A percentile compares a stretch with the other conserved stretches of the same genome.
Conservation (phyloP, 2,888 invertebrate genomes). For the Brenthis hecate region DNA sequence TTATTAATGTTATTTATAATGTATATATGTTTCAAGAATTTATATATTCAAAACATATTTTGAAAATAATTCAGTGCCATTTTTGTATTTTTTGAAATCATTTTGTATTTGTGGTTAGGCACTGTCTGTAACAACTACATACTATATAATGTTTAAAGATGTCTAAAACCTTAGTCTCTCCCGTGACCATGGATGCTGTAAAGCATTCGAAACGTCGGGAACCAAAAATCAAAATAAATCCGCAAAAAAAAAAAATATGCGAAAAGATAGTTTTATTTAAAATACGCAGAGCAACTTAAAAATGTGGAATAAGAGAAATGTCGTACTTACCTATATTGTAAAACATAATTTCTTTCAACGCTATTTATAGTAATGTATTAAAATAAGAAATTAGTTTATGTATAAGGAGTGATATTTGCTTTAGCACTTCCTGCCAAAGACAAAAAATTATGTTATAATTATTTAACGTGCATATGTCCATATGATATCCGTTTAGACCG, state of each 20-base stretch:
- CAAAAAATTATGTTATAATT: constrained; percentile 6
- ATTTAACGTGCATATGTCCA: neutral
- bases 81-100: too few species aligned
- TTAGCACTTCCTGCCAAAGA: constrained; percentile 29
- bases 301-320: constrained; percentile 1
- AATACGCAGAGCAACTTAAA: neutral
- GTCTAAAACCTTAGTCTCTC: too few species aligned
- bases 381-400: constrained; percentile 31
- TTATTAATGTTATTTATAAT: neutral
- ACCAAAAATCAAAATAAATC: too few species aligned
- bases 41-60: too few species aligned
- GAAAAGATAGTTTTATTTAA: neutral
- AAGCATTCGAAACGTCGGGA: too few species aligned
- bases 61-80: too few species aligned
- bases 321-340: constrained; percentile 8
- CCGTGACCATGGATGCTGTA: too few species aligned
- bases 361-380: constrained; percentile 37
- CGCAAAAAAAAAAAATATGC: too few species aligned
- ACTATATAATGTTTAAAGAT: too few species aligned
- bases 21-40: too few species aligned
- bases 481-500: constrained; percentile 1
- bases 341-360: constrained; percentile 27
- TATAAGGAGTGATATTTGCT: constrained; percentile 33
- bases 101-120: too few species aligned
- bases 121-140: too few species aligned